Evolutionary conservation across 2,888 invertebrate species (phyloP).

Genomic region (Calliphora vomitoria): DNA sequence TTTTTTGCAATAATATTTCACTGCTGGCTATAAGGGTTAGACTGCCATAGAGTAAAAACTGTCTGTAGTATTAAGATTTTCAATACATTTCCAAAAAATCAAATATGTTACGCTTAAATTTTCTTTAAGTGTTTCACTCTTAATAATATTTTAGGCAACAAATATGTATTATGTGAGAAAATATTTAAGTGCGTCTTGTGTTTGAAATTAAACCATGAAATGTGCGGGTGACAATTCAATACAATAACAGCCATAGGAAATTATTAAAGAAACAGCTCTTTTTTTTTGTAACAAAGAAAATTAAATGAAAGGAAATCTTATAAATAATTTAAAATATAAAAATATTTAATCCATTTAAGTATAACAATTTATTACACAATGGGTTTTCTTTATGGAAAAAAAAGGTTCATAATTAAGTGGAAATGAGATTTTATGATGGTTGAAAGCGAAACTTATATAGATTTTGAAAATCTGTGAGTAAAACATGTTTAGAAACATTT

Average conservation of each 20-base stretch:
- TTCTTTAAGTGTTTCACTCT: constrained; percentile 23
- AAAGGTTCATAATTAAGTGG: constrained; percentile 45
- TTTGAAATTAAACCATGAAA: constrained; percentile 55
- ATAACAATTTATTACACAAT: constrained; percentile 50
- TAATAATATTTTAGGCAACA: not conserved
- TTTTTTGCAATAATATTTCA: constrained; percentile 21
- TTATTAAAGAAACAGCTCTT: constrained; percentile 23
- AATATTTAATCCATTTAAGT: constrained; percentile 44
- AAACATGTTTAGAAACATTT: no score
- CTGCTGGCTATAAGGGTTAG: constrained; percentile 38
- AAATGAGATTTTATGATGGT: constrained; percentile 43
- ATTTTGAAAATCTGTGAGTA: not conserved
- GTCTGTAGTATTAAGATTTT: not conserved
- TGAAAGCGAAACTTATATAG: not conserved
- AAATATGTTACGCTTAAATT: constrained; percentile 42
- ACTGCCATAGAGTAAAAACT: no score
- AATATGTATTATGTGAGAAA: constrained; percentile 10
- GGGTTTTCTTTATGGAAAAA: constrained; percentile 15
- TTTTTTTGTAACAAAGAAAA: not conserved
- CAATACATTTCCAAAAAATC: constrained; percentile 22
- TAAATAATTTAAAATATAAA: constrained; percentile 18
- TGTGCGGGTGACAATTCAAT: constrained; percentile 48
- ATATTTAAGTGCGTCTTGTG: constrained; percentile 30
- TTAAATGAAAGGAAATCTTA: constrained; percentile 36
- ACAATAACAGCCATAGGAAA: constrained; percentile 40